phyloP scores from a whole-genome alignment of 1,140 invertebrate genomes.

The Drosophila mauritiana region DNA sequence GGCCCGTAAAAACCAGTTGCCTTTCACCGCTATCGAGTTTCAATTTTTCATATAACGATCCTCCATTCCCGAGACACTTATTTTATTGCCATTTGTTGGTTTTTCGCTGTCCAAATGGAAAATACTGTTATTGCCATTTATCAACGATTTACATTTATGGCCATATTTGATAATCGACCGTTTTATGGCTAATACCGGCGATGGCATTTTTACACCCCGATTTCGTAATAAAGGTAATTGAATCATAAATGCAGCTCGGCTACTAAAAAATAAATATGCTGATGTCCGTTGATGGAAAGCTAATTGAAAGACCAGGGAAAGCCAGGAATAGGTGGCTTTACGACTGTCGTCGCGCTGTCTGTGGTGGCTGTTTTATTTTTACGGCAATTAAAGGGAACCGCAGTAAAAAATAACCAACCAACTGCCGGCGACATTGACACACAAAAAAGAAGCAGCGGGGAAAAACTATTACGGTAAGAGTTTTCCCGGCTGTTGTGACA shows the following conservation, averaged over 20 bases:
- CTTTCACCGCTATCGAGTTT: background rate
- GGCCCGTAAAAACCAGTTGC: slow-evolving; percentile 6
- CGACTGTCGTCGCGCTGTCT: slow-evolving; percentile 29
- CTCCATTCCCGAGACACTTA: slow-evolving; percentile 24
- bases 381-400: slow-evolving; percentile 70
- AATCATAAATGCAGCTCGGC: slow-evolving; percentile 63
- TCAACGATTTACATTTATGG: slow-evolving; percentile 67
- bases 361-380: slow-evolving; percentile 33
- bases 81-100: slow-evolving; percentile 10
- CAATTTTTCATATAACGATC: slow-evolving; percentile 20
- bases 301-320: slow-evolving; percentile 51
- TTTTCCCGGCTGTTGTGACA: slow-evolving; percentile 49
- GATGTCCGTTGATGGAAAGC: slow-evolving; percentile 39
- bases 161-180: slow-evolving; percentile 66
- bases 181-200: slow-evolving; percentile 69
- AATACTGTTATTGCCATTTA: slow-evolving; percentile 54
- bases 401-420: slow-evolving; percentile 43
- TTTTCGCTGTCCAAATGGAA: slow-evolving; percentile 28
- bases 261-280: slow-evolving; percentile 43
- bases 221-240: slow-evolving; percentile 59
- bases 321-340: slow-evolving; percentile 12
- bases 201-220: slow-evolving; percentile 39
- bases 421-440: slow-evolving; percentile 69
- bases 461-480: slow-evolving; percentile 47
- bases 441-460: slow-evolving; percentile 35